A percentile compares a stretch with the other conserved stretches of the same genome.
Evolutionary conservation across 2,888 invertebrate genomes (phyloP).

Genomic region (Microplitis deprimator): DNA sequence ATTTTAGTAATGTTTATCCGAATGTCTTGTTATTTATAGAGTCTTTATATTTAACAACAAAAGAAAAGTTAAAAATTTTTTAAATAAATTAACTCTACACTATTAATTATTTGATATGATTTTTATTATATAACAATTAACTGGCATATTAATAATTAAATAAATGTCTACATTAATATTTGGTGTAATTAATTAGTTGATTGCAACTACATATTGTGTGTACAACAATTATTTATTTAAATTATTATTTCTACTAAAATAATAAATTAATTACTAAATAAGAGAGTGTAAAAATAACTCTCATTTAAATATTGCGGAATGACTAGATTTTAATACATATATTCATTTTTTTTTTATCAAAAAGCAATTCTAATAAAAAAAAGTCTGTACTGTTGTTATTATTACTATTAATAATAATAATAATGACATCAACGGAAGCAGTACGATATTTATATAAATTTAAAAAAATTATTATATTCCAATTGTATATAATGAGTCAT

Average conservation of each 20-base stretch:
- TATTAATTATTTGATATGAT: neutral
- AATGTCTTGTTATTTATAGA: neutral
- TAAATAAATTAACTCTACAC: neutral
- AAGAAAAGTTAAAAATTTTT: neutral
- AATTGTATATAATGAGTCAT: neutral
- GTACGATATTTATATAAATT: neutral
- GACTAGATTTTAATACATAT: neutral
- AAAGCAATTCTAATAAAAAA: neutral
- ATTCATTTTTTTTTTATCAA: neutral
- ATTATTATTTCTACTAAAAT: neutral
- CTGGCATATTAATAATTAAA: neutral
- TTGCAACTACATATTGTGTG: neutral
- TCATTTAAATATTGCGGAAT: neutral
- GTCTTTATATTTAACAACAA: neutral
- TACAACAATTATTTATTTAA: too few relatives aligned
- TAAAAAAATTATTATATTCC: neutral
- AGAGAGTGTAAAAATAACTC: too few relatives aligned
- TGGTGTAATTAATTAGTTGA: neutral
- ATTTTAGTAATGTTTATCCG: neutral
- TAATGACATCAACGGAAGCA: neutral
- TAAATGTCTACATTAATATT: neutral
- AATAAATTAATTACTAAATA: neutral
- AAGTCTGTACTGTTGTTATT: too few relatives aligned
- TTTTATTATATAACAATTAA: slow-evolving; percentile 1
- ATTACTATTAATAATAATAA: neutral